phyloP scores from a whole-genome alignment of 92 coral and sea anemone genomes.

The Ricordea florida region DNA sequence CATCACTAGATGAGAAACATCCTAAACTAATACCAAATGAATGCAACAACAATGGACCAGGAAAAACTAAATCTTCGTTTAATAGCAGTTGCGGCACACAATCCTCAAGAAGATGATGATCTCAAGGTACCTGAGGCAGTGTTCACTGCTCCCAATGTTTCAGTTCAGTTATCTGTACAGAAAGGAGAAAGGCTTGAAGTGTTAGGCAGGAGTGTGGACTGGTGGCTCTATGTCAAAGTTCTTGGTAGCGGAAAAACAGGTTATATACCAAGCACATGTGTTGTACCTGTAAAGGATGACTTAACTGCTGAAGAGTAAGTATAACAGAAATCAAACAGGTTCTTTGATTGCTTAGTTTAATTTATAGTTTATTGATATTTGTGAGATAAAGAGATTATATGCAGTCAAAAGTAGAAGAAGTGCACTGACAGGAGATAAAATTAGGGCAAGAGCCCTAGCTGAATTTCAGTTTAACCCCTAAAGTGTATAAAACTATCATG shows the following conservation, averaged over 20 bases:
- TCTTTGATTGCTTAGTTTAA: too few species aligned
- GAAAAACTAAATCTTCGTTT: background rate
- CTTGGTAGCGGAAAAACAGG: slow-evolving; percentile 61
- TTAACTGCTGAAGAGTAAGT: slow-evolving; percentile 81
- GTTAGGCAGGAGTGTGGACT: slow-evolving; percentile 62
- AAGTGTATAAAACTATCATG: too few species aligned
- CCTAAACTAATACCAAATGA: too few species aligned
- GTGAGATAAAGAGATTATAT: too few species aligned
- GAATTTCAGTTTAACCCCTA: too few species aligned
- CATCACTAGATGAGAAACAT: too few species aligned
- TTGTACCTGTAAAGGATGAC: slow-evolving; percentile 76
- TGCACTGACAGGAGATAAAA: too few species aligned
- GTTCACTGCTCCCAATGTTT: slow-evolving; percentile 74
- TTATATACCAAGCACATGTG: slow-evolving; percentile 80
- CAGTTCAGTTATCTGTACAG: slow-evolving; percentile 71
- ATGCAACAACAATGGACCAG: background rate
- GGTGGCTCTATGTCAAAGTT: slow-evolving; percentile 88
- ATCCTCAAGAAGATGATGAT: slow-evolving; percentile 69
- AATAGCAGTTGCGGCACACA: slow-evolving; percentile 40
- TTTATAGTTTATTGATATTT: too few species aligned
- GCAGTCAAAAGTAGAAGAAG: too few species aligned
- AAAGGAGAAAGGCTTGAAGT: slow-evolving; percentile 82
- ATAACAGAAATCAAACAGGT: too few species aligned
- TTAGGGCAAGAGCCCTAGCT: too few species aligned
- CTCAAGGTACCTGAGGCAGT: slow-evolving; percentile 60